These are phyloP conservation scores for Pterostichus madidus DNA, from an alignment of 2,888 invertebrate genomes.

Conservation along the genomic window DNA sequence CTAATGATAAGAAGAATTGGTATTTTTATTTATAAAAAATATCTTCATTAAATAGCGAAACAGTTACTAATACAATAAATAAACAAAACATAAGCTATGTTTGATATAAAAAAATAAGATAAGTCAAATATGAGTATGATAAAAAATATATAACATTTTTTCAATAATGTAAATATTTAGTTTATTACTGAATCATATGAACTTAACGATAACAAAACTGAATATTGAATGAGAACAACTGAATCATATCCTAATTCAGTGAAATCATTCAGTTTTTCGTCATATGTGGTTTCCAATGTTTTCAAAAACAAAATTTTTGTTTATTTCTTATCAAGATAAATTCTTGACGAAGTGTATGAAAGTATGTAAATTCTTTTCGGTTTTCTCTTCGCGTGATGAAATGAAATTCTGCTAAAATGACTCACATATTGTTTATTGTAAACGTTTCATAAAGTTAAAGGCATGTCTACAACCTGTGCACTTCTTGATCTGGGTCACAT, in stretches of 20 bases:
- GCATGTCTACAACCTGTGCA: slow-evolving; percentile 26
- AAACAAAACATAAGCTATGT: too few relatives aligned
- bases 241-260: background rate
- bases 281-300: background rate
- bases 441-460: slow-evolving; percentile 5
- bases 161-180: background rate
- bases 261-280: too few relatives aligned
- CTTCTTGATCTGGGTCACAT: slow-evolving; percentile 25
- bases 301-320: background rate
- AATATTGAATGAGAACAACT: background rate
- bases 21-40: too few relatives aligned
- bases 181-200: background rate
- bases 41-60: too few relatives aligned
- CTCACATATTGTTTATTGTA: slow-evolving; percentile 29
- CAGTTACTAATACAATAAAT: too few relatives aligned
- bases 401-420: slow-evolving; percentile 6
- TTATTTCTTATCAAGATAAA: background rate
- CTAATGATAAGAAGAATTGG: too few relatives aligned
- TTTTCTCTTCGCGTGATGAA: slow-evolving; percentile 16
- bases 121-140: too few relatives aligned
- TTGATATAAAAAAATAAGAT: too few relatives aligned
- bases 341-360: background rate
- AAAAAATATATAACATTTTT: background rate
- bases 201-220: too few relatives aligned
- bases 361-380: background rate